phyloP scores from a whole-genome alignment of 2,888 invertebrate species.

The Marasmarcha lunaedactyla region DNA sequence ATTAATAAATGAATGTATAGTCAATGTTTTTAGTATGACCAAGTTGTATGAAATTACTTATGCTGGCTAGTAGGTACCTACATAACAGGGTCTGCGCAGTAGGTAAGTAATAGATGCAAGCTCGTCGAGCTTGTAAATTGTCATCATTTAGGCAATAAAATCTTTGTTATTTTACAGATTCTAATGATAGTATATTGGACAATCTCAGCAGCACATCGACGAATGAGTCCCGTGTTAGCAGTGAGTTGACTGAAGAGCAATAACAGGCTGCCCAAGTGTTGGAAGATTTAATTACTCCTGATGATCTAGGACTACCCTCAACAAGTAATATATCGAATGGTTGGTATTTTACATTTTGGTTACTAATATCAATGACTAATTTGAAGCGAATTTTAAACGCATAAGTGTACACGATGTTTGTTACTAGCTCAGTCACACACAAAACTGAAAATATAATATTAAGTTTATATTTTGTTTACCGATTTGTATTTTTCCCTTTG shows the following conservation, averaged over 20 bases:
- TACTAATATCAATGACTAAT: neutral
- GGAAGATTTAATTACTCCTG: conserved; percentile 1
- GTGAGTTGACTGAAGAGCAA: conserved; percentile 1
- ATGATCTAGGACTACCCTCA: neutral
- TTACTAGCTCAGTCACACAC: too few relatives aligned
- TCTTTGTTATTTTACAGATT: neutral
- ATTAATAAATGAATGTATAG: too few relatives aligned
- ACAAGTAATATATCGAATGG: neutral
- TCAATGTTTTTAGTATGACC: too few relatives aligned
- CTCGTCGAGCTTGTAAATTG: too few relatives aligned
- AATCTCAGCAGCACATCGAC: neutral
- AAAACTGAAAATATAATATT: too few relatives aligned
- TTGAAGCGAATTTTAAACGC: neutral
- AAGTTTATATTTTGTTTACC: too few relatives aligned
- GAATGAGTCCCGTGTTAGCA: neutral
- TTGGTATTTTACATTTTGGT: neutral
- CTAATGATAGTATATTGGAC: neutral
- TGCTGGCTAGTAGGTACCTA: too few relatives aligned
- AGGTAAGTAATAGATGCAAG: too few relatives aligned
- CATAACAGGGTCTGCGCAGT: too few relatives aligned
- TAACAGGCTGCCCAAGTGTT: neutral
- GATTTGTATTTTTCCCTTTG: too few relatives aligned
- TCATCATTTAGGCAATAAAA: neutral
- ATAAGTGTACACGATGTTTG: too few relatives aligned
- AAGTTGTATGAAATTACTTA: too few relatives aligned